phyloP scores from a whole-genome alignment of 2,888 invertebrate genomes.

The Arctia plantaginis region DNA sequence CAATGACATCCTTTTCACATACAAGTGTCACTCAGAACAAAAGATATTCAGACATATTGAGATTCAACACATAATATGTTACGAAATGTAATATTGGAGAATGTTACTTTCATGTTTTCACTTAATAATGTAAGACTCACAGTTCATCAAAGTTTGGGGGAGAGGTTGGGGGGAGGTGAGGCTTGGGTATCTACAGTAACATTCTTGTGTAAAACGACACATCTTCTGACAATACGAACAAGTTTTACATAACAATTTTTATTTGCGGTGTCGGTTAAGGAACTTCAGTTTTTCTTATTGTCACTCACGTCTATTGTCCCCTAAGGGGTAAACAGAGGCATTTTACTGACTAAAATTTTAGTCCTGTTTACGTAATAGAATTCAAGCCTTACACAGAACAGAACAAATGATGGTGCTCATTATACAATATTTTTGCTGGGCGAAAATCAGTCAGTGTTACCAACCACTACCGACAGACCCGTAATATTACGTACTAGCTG shows the following conservation, averaged over 20 bases:
- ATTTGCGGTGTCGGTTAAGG: not conserved
- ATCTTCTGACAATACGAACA: not conserved
- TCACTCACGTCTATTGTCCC: not conserved
- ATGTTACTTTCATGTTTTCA: not conserved
- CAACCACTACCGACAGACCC: no score
- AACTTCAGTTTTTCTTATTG: not conserved
- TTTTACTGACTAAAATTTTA: no score
- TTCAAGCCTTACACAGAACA: no score
- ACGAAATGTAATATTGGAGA: not conserved
- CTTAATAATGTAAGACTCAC: not conserved
- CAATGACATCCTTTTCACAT: not conserved
- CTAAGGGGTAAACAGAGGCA: no score
- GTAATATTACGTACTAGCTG: no score
- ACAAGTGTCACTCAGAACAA: not conserved
- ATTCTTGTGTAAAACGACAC: not conserved
- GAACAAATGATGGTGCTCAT: no score
- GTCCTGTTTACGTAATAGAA: no score
- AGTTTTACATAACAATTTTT: not conserved
- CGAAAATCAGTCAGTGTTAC: no score
- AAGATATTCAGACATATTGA: not conserved
- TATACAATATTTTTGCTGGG: no score
- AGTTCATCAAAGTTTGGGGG: not conserved
- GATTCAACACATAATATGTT: not conserved
- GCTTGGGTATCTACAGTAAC: not conserved
- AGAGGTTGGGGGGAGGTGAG: not conserved